Evolutionary conservation across 2,888 invertebrate genomes (phyloP).

Genomic region (Furcula furcula): DNA sequence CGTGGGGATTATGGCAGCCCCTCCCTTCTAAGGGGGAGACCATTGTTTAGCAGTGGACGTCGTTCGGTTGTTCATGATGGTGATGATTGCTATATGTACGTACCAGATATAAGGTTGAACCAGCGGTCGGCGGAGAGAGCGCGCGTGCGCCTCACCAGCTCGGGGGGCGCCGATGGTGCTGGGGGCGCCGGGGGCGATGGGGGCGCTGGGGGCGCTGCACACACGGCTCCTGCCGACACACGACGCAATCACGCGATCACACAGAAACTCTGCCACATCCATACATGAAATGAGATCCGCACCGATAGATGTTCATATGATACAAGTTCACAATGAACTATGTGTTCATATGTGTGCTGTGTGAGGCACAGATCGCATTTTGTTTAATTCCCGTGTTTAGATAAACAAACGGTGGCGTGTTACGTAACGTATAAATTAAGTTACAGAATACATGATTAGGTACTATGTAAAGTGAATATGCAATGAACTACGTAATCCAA

Average conservation of each 20-base stretch:
- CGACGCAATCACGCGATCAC: not conserved
- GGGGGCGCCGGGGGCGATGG: not conserved
- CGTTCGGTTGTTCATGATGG: no score
- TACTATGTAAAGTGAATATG: no score
- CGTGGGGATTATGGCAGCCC: no score
- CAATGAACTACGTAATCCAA: no score
- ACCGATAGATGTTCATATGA: not conserved
- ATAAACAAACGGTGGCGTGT: no score
- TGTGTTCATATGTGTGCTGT: no score
- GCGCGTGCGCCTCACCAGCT: conserved; percentile 9
- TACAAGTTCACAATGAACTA: not conserved
- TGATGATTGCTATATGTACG: conserved; percentile 1
- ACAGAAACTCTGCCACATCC: not conserved
- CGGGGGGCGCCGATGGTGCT: conserved; percentile 3
- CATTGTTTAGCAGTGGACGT: no score
- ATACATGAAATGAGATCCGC: not conserved
- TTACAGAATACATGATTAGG: no score
- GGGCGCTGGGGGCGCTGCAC: not conserved
- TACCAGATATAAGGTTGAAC: conserved; percentile 29
- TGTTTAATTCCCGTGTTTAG: no score
- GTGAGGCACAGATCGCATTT: no score
- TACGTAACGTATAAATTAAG: no score
- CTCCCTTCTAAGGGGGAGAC: no score
- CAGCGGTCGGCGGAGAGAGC: conserved; percentile 18
- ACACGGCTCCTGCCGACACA: not conserved